Percentiles rank a stretch among this genome's conserved stretches.
Conservation (phyloP, 2,113 vertebrate species). For the Harpagus bidentatus region DNA sequence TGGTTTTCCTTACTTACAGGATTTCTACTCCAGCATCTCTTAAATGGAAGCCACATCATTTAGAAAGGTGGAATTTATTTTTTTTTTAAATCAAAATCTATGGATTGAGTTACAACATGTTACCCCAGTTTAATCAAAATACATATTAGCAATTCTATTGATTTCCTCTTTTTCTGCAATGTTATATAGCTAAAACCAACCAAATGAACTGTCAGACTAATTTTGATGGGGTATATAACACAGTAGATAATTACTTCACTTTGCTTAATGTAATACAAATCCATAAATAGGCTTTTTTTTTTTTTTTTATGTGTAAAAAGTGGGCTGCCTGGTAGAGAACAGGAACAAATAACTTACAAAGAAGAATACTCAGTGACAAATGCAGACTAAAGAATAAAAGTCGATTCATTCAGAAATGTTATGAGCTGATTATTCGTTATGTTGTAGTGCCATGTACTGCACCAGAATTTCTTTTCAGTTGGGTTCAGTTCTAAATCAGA, state of each 20-base stretch:
- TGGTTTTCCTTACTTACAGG: background rate
- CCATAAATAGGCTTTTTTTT: background rate
- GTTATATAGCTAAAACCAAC: background rate
- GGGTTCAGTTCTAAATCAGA: background rate
- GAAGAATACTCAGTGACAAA: background rate
- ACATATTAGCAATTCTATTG: background rate
- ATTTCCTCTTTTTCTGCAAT: constrained; percentile 7
- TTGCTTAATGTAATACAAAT: background rate
- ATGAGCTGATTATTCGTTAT: background rate
- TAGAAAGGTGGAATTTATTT: background rate
- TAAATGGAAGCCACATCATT: background rate
- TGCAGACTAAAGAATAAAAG: background rate
- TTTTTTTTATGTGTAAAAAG: constrained; percentile 4
- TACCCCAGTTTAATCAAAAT: constrained; percentile 37
- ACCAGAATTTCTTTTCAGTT: background rate
- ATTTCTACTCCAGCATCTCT: background rate
- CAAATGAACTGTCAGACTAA: constrained; percentile 2
- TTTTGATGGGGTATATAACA: background rate
- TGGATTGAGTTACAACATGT: background rate
- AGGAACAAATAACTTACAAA: background rate
- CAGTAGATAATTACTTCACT: background rate
- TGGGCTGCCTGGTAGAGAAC: background rate
- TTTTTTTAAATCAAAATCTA: background rate
- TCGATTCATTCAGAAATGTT: background rate
- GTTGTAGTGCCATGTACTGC: background rate